Evolutionary conservation across 2,888 invertebrate species (phyloP), one percentile per base, ranked within the genome.

Genomic region (Nomada fabriciana): DNA sequence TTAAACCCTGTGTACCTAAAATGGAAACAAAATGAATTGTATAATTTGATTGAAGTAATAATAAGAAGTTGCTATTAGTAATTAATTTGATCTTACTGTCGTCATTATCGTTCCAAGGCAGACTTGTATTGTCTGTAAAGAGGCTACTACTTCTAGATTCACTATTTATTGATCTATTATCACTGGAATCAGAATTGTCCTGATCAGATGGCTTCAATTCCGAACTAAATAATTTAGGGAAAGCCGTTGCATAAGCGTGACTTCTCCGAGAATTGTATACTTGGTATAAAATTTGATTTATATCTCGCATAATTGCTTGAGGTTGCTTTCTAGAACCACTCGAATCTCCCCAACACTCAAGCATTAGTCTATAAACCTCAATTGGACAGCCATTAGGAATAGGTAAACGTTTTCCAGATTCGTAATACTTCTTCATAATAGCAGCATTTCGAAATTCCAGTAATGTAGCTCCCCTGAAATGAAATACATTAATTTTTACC

Each of bases 241-340:
- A 94, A 7, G 95, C 94, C 53, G 95, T 94, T 2, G 95, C 94
- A 89, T 96, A 96, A 1, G 95, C 94, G 91, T 96, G 96, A 23
- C 93, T 94, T 77, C 95, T 93, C 85, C 96, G 94, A 2, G 96
- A 95, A 91, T 96, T 96, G 88, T 95, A 96, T 4, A 96, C 96
- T 94, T 96, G 96, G 91, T 97, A 96, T 84, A 97, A 94, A 91
- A 97, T 96, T 93, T 97, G 97, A 94, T 97, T 97, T 87, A 97
- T 96, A 94, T 97, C 97, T 92, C 97, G 95, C 96, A 98, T 97
- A 90, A 98, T 97, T 82, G 96, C 96, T 94, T 98, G 98, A 71
- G 97, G 98, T 88, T 97, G 96, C 92, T 97, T 97, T 36, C 97
- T 94, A 63, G 95, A 94, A 76, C 96, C 96, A 10, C 96, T 96